Conservation (phyloP, 92 coral and sea anemone species). For the Pocillopora meandrina region DNA sequence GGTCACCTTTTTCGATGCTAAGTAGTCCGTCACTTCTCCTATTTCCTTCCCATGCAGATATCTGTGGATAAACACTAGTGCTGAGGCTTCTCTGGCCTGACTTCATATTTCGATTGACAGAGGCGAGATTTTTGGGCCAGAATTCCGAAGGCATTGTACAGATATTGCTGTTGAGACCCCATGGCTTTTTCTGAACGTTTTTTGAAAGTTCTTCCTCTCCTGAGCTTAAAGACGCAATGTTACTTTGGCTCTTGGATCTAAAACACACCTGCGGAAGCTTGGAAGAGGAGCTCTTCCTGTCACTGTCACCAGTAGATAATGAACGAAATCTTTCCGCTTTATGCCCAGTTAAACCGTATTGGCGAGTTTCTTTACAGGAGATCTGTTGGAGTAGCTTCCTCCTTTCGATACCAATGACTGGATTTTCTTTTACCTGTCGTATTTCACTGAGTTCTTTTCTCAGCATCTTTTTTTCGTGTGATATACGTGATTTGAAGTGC, state of each 20-base stretch:
- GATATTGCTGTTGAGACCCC: neutral
- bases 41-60: neutral
- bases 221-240: neutral
- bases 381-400: constrained; percentile 9
- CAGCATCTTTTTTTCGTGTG: constrained; percentile 27
- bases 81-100: constrained; percentile 16
- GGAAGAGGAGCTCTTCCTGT: neutral
- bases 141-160: neutral
- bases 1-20: neutral
- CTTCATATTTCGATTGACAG: neutral
- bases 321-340: constrained; percentile 16
- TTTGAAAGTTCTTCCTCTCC: neutral
- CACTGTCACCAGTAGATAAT: constrained; percentile 5
- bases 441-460: constrained; percentile 26
- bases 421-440: constrained; percentile 30
- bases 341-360: neutral
- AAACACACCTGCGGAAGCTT: neutral
- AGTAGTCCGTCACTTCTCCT: neutral
- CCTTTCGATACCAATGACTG: constrained; percentile 8
- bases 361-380: constrained; percentile 5
- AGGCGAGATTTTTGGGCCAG: neutral
- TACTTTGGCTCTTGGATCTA: constrained; percentile 9
- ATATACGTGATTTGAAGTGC: constrained; percentile 11
- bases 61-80: neutral
- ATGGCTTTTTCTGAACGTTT: neutral